A percentile compares a stretch with the other conserved stretches of the same genome.
These are phyloP conservation scores for Saguinus imperator DNA, from an alignment of 2,113 vertebrate genomes.

Conservation along the genomic window DNA sequence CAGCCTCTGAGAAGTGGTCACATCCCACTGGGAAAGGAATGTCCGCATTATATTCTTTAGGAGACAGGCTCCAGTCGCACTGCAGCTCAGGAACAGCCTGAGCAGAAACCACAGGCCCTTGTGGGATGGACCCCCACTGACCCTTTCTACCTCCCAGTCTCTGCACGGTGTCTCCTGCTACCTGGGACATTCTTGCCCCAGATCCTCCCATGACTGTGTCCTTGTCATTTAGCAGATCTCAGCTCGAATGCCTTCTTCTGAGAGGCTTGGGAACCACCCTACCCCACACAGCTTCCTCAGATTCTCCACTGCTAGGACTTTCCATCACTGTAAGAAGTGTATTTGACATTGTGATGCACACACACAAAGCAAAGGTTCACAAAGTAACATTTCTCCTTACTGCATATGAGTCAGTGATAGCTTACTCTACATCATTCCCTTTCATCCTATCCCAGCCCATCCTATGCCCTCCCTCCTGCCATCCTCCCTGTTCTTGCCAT, in stretches of 20 bases:
- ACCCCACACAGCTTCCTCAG: rapidly evolving
- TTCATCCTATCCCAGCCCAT: not conserved
- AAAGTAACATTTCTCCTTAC: not conserved
- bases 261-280: not conserved
- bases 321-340: not conserved
- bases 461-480: rapidly evolving
- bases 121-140: rapidly evolving
- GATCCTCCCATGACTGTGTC: not conserved
- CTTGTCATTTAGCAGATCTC: not conserved
- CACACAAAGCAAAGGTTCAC: not conserved
- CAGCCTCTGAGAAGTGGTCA: not conserved
- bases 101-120: no score
- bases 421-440: not conserved
- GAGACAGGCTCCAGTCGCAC: rapidly evolving
- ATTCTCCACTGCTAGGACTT: not conserved
- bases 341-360: not conserved
- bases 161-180: not conserved
- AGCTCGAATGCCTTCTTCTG: not conserved
- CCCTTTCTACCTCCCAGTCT: not conserved
- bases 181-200: not conserved
- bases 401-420: rapidly evolving
- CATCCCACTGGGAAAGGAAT: not conserved
- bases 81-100: no score
- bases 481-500: not conserved
- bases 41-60: rapidly evolving